phyloP scores from a whole-genome alignment of 2,797 vertebrate species.

The Toxotes lorentzi region DNA sequence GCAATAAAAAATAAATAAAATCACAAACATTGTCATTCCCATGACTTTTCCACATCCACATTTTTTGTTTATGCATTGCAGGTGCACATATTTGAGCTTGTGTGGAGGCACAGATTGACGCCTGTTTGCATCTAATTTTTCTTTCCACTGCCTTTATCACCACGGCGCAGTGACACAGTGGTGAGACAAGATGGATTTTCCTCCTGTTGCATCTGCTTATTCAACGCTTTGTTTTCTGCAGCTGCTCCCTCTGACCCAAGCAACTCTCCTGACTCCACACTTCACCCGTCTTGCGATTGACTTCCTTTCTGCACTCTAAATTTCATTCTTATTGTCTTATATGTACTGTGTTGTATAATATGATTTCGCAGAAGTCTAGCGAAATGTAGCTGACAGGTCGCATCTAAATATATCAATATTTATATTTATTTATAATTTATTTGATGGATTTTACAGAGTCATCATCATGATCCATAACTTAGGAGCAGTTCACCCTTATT shows the following conservation, averaged over 20 bases:
- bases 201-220: slow-evolving; percentile 52
- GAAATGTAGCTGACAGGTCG: slow-evolving; percentile 3
- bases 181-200: slow-evolving; percentile 71
- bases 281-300: slow-evolving; percentile 24
- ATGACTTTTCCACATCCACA: slow-evolving; percentile 3
- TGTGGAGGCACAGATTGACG: slow-evolving; percentile 53
- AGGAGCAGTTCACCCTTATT: not conserved
- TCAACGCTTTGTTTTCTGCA: slow-evolving; percentile 65
- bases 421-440: slow-evolving; percentile 6
- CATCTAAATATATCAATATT: not conserved
- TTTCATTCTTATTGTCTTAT: slow-evolving; percentile 16
- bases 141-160: slow-evolving; percentile 68
- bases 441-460: not conserved
- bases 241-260: slow-evolving; percentile 52
- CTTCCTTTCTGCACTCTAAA: not conserved
- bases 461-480: not conserved
- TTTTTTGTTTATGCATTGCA: slow-evolving; percentile 34
- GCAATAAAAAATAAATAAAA: slow-evolving; percentile 36
- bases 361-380: not conserved
- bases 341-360: slow-evolving; percentile 3
- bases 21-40: slow-evolving; percentile 22
- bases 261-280: slow-evolving; percentile 36
- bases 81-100: slow-evolving; percentile 44
- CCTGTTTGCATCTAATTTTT: slow-evolving; percentile 64
- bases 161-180: slow-evolving; percentile 49